These are phyloP conservation scores for Anguilla rostrata DNA, from an alignment of 2,113 vertebrate genomes.

Conservation along the genomic window DNA sequence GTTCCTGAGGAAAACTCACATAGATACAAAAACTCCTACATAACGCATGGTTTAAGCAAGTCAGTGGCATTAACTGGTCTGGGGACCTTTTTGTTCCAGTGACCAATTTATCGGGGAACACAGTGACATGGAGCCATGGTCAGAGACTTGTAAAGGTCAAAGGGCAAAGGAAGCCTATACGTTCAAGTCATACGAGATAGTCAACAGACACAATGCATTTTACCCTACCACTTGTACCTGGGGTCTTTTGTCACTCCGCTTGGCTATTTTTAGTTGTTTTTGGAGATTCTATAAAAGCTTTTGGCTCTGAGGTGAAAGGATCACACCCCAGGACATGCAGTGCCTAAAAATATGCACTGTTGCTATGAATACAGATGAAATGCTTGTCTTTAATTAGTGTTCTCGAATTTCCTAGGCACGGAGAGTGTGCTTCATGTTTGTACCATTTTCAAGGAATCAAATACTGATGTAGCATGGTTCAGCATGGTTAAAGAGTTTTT, in stretches of 20 bases:
- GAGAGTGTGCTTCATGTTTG: not conserved
- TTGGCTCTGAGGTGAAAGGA: slow-evolving; percentile 3
- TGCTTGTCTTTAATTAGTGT: not conserved
- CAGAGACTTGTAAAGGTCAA: not conserved
- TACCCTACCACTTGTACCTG: not conserved
- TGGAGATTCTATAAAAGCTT: not conserved
- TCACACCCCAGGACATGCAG: slow-evolving; percentile 5
- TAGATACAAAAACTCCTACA: not conserved
- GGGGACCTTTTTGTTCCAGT: not conserved
- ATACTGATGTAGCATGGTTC: not conserved
- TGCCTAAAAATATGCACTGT: slow-evolving; percentile 20
- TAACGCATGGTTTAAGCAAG: not conserved
- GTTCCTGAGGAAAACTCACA: not conserved
- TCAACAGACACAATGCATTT: not conserved
- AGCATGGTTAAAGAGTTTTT: not conserved
- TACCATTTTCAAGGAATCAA: not conserved
- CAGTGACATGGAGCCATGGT: not conserved
- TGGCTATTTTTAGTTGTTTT: slow-evolving; percentile 26
- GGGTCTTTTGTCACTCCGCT: not conserved
- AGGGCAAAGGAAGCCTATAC: not conserved
- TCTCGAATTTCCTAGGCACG: not conserved
- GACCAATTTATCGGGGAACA: not conserved
- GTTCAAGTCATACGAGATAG: not conserved
- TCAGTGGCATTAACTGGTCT: not conserved
- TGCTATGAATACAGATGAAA: slow-evolving; percentile 1